phyloP scores from a whole-genome alignment of 1,140 invertebrate genomes.

The Drosophila carrolli region DNA sequence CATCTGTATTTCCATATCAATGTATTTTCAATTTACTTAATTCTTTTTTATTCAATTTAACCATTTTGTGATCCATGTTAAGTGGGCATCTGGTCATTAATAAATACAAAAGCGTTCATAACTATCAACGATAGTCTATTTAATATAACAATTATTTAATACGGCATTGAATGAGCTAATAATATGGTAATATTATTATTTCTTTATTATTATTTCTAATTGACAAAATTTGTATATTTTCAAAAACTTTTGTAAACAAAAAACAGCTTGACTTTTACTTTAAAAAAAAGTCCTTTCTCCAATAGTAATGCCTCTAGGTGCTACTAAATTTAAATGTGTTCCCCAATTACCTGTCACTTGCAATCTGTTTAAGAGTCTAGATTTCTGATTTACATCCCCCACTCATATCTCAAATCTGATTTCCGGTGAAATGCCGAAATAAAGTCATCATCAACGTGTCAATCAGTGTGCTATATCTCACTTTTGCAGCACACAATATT shows the following conservation, averaged over 20 bases:
- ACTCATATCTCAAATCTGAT: neutral
- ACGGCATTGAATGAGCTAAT: too few relatives aligned
- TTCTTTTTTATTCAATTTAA: neutral
- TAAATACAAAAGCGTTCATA: too few relatives aligned
- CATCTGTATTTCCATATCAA: neutral
- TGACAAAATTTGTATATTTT: too few relatives aligned
- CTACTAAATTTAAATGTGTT: neutral
- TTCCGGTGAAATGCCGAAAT: slow-evolving; percentile 27
- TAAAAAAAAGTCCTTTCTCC: too few relatives aligned
- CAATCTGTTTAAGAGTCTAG: neutral
- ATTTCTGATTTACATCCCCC: slow-evolving; percentile 16
- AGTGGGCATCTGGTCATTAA: too few relatives aligned
- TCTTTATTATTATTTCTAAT: too few relatives aligned
- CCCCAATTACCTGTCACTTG: neutral
- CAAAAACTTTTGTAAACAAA: too few relatives aligned
- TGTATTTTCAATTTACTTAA: neutral
- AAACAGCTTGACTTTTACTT: too few relatives aligned
- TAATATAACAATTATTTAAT: too few relatives aligned
- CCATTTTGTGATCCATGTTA: too few relatives aligned
- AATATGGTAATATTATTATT: too few relatives aligned
- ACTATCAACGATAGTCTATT: too few relatives aligned
- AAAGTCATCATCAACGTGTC: slow-evolving; percentile 47
- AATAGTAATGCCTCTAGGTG: neutral
- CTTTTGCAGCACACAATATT: slow-evolving; percentile 14
- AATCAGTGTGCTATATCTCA: slow-evolving; percentile 35